phyloP scores from a whole-genome alignment of 2,113 vertebrate species.

The Nycticebus coucang region DNA sequence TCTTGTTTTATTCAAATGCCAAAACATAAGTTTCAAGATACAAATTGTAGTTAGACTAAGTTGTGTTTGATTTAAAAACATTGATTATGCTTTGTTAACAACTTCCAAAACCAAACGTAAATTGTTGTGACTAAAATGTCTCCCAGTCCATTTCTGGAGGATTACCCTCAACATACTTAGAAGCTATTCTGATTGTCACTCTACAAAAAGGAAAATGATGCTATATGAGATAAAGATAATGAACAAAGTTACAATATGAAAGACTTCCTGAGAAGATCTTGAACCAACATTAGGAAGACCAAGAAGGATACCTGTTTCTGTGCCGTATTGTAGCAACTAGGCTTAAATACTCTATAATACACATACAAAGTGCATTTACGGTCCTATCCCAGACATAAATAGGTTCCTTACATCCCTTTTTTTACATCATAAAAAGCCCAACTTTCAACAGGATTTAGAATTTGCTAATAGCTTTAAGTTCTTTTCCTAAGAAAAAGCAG shows the following conservation, averaged over 20 bases:
- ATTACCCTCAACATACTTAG: conserved; percentile 67
- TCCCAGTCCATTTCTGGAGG: conserved; percentile 58
- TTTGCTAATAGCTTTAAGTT: conserved; percentile 37
- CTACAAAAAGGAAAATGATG: conserved; percentile 82
- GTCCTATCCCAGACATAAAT: neutral
- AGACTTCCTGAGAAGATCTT: conserved; percentile 45
- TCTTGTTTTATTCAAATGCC: conserved; percentile 84
- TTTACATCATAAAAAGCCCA: conserved; percentile 29
- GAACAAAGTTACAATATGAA: conserved; percentile 42
- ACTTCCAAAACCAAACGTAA: conserved; percentile 83
- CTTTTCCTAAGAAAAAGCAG: conserved; percentile 36
- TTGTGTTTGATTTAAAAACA: conserved; percentile 84
- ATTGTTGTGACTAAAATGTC: conserved; percentile 69
- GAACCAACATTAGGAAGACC: conserved; percentile 47
- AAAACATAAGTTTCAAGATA: conserved; percentile 78
- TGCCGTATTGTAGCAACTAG: neutral
- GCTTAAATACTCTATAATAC: neutral
- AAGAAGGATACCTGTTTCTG: conserved; percentile 15
- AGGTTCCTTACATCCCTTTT: conserved; percentile 2
- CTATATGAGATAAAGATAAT: conserved; percentile 36
- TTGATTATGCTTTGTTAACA: conserved; percentile 79
- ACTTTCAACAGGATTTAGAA: conserved; percentile 35
- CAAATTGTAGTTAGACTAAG: conserved; percentile 80
- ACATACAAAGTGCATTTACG: conserved; percentile 28
- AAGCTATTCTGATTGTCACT: conserved; percentile 70